Conservation (phyloP, 2,888 invertebrate genomes). For the Cecidostiba fungosa region DNA sequence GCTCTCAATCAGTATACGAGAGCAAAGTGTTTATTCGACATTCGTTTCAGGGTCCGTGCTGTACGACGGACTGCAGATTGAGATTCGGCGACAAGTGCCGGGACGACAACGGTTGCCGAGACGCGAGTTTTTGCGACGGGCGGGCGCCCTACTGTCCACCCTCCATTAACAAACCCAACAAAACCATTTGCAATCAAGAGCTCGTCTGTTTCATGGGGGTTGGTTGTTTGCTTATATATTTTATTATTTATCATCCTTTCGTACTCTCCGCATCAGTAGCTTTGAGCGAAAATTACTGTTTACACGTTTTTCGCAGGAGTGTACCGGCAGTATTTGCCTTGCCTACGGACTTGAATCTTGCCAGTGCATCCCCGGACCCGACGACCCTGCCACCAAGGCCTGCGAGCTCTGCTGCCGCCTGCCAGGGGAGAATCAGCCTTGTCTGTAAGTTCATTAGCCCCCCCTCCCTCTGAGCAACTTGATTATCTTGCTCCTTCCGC, state of each 20-base stretch:
- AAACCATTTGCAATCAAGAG: slow-evolving; percentile 97
- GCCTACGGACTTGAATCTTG: slow-evolving; percentile 98
- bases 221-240: slow-evolving; percentile 77
- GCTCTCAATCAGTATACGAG: too few relatives aligned
- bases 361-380: slow-evolving; percentile 91
- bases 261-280: not conserved
- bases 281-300: slow-evolving; percentile 15
- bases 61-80: slow-evolving; percentile 92
- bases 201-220: slow-evolving; percentile 99
- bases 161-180: slow-evolving; percentile 95
- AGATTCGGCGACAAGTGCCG: slow-evolving; percentile 94
- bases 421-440: slow-evolving; percentile 90
- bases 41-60: slow-evolving; percentile 92
- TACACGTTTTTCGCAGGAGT: slow-evolving; percentile 85
- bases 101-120: slow-evolving; percentile 96
- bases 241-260: not conserved
- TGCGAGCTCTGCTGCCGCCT: slow-evolving; percentile 96
- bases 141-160: slow-evolving; percentile 94
- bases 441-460: slow-evolving; percentile 82
- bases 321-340: slow-evolving; percentile 98
- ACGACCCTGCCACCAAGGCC: slow-evolving; percentile 91
- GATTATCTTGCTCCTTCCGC: slow-evolving; percentile 31
- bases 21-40: not conserved
- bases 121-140: slow-evolving; percentile 95
- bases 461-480: slow-evolving; percentile 35